These are phyloP conservation scores for Drosophila quasianomalipes DNA, from an alignment of 2,888 invertebrate genomes.

Conservation along the genomic window DNA sequence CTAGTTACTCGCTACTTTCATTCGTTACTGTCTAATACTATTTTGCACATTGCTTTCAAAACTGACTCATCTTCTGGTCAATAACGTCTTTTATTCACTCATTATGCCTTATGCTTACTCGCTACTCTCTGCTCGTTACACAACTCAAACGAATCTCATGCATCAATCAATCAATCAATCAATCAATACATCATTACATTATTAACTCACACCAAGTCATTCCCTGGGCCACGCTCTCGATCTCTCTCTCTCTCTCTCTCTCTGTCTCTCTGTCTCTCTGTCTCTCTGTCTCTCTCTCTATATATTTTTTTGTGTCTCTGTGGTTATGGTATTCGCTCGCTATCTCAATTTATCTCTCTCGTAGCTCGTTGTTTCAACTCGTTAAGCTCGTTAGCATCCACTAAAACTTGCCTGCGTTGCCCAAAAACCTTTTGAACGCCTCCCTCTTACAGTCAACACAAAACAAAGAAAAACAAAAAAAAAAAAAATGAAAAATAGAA, in stretches of 20 bases:
- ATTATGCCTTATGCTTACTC: constrained; percentile 39
- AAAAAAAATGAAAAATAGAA: not conserved
- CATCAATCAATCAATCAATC: constrained; percentile 31
- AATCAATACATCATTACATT: constrained; percentile 10
- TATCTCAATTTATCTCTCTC: constrained; percentile 48
- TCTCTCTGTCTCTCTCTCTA: not conserved
- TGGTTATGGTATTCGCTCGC: constrained; percentile 52
- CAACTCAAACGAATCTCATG: constrained; percentile 55
- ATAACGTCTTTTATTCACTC: constrained; percentile 30
- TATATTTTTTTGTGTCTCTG: constrained; percentile 11
- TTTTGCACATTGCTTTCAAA: constrained; percentile 8
- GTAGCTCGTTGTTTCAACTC: constrained; percentile 66
- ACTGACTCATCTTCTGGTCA: constrained; percentile 28
- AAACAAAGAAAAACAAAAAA: not conserved
- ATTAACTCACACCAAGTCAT: constrained; percentile 18
- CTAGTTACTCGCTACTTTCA: constrained; percentile 36
- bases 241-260: constrained; percentile 7
- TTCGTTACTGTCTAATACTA: constrained; percentile 38
- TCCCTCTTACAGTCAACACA: constrained; percentile 32
- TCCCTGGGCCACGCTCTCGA: constrained; percentile 24
- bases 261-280: not conserved
- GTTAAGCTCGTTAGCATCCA: constrained; percentile 57
- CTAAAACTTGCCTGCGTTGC: constrained; percentile 71
- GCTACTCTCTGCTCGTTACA: constrained; percentile 46
- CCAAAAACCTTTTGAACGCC: constrained; percentile 44